Evolutionary conservation across 1,140 invertebrate species (phyloP), one percentile per base, ranked within the genome.

Genomic region (Acromyrmex charruanus): DNA sequence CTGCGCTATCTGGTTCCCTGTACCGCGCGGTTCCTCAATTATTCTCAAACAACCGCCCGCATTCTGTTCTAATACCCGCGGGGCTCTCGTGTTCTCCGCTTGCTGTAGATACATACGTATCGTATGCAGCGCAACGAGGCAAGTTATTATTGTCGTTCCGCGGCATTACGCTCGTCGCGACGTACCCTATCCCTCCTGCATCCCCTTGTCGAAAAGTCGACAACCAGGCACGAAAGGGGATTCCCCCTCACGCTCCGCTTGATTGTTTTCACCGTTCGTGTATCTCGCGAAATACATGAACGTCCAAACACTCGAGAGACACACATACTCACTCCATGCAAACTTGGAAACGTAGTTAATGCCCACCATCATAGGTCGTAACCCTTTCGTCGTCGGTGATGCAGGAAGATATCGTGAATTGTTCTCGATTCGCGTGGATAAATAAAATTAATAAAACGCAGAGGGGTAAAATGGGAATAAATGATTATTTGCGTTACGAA

Each of bases 31-130:
- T 92, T 93, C 92, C 90, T 88, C 92, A 93, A 94, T 94, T 94
- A 93, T 93, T 93, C 92, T 93, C 91, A 92, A 92, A 93, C 93
- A 93, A 93, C 92, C 90, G 69, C 72, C 44, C 88, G 85, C 89
- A 91, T 92, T 93, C 90, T 91, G 90, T 93, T 93, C 89, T 91
- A 90, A 90, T 89, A 91, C 89, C 93, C 79, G 49, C 77, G 77
- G 87, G 91, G 88, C 44, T 91, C 63, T 81, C 49, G 63, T 18
- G 44, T 31, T 25, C 77, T 21, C 44, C 18, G 35, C 55, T 72
- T 72, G 63, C 58, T 2, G 35, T 58, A 49, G n/a, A n/a, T 58
- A 65, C 75, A 25, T 49, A 49, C 39, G 61, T 85, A 59, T 85
- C 75, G 44, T 55, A 21, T 28, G 55, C 58, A 51, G 77, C 25